A percentile compares a stretch with the other conserved stretches of the same genome.
Evolutionary conservation across 2,888 invertebrate genomes (phyloP).

Genomic region (Germaria angustata): DNA sequence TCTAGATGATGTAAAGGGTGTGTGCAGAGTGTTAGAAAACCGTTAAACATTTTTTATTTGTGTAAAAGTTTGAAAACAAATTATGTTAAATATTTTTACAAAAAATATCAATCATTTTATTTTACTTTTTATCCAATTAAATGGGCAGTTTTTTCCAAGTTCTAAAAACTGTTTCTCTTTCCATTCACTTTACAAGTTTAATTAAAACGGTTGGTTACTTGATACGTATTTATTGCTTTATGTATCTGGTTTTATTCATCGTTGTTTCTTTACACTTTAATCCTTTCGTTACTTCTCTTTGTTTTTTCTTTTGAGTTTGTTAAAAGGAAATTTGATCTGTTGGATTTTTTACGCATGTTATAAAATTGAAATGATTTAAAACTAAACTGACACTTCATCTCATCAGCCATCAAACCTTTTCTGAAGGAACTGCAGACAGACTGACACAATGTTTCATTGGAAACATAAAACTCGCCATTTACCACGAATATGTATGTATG

Average conservation of each 20-base stretch:
- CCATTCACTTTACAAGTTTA: slow-evolving; percentile 26
- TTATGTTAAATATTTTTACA: slow-evolving; percentile 42
- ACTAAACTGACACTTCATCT: slow-evolving; percentile 58
- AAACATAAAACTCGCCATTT: slow-evolving; percentile 23
- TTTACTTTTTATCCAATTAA: background rate
- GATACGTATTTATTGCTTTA: slow-evolving; percentile 32
- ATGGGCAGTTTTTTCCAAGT: slow-evolving; percentile 18
- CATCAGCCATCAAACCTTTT: slow-evolving; percentile 37
- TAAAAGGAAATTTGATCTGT: slow-evolving; percentile 54
- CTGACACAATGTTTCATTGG: background rate
- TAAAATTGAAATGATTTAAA: slow-evolving; percentile 55
- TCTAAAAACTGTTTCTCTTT: background rate
- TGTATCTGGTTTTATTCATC: background rate
- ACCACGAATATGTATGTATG: background rate
- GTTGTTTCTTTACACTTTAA: slow-evolving; percentile 36
- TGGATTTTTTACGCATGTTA: slow-evolving; percentile 38
- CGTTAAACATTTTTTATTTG: slow-evolving; percentile 27
- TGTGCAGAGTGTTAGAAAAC: background rate
- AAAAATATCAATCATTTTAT: slow-evolving; percentile 49
- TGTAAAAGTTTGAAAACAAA: slow-evolving; percentile 6
- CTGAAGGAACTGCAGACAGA: background rate
- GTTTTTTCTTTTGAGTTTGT: background rate
- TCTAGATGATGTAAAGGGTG: slow-evolving; percentile 3
- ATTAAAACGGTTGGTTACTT: slow-evolving; percentile 59
- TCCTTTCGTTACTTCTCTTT: slow-evolving; percentile 55